Conservation (phyloP, 2,113 vertebrate genomes). For the Halcyon senegalensis region DNA sequence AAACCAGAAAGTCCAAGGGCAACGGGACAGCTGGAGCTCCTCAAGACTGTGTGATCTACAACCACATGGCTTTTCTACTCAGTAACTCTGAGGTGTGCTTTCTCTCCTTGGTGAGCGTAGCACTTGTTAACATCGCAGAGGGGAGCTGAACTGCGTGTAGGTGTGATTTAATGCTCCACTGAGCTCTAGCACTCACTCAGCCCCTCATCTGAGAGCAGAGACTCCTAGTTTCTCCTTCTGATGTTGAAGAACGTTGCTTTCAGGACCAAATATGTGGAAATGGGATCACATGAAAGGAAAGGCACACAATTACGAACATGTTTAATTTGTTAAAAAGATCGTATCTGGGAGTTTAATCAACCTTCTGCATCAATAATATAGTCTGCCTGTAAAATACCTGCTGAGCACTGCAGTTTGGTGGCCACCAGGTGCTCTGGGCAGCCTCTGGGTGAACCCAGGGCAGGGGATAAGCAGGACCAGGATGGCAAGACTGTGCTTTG, state of each 20-base stretch:
- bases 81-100: background rate
- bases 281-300: background rate
- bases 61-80: background rate
- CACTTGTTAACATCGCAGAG: background rate
- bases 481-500: background rate
- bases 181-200: conserved; percentile 27
- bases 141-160: background rate
- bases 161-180: conserved; percentile 32
- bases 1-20: background rate
- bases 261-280: background rate
- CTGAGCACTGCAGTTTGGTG: background rate
- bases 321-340: background rate
- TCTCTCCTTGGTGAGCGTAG: background rate
- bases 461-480: background rate
- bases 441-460: background rate
- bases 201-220: background rate
- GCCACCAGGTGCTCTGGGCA: background rate
- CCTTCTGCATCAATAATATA: background rate
- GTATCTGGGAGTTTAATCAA: background rate
- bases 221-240: background rate
- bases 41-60: background rate
- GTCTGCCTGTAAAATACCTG: background rate
- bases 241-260: background rate
- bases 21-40: background rate
- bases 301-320: background rate